phyloP scores from a whole-genome alignment of 2,113 vertebrate species.

The Taxidea taxus region DNA sequence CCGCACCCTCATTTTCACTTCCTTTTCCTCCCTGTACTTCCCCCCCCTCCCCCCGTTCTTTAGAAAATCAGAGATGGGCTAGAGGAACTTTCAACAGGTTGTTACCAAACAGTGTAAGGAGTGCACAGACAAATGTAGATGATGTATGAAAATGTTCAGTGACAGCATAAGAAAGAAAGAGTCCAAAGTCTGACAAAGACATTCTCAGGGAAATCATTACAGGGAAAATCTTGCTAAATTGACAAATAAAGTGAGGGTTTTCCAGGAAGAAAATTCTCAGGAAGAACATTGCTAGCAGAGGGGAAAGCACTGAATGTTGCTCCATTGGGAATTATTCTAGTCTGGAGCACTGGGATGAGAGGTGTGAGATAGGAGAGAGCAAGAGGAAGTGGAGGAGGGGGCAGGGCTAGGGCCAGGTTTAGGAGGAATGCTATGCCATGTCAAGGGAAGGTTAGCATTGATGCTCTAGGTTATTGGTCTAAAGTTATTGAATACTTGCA shows the following conservation, averaged over 20 bases:
- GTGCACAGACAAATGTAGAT: not conserved
- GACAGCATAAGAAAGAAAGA: not conserved
- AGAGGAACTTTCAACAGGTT: not conserved
- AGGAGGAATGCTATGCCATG: not conserved
- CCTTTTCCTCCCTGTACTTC: not conserved
- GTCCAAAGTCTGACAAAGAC: not conserved
- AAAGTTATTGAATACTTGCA: not conserved
- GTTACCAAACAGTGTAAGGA: not conserved
- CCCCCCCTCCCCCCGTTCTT: rapidly evolving
- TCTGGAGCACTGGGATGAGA: not conserved
- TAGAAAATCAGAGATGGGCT: not conserved
- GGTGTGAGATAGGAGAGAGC: not conserved
- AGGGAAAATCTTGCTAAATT: not conserved
- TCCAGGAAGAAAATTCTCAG: not conserved
- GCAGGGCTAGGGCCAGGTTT: not conserved
- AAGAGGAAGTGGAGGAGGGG: rapidly evolving
- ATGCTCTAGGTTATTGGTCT: not conserved
- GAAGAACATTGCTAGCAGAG: not conserved
- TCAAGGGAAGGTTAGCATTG: not conserved
- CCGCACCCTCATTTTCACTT: not conserved
- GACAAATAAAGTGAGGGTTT: not conserved
- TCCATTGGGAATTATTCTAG: not conserved
- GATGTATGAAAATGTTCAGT: not conserved
- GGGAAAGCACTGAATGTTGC: not conserved
- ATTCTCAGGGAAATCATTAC: not conserved